Evolutionary conservation across 2,113 vertebrate species (phyloP).

Genomic region (Oostethus manadensis): DNA sequence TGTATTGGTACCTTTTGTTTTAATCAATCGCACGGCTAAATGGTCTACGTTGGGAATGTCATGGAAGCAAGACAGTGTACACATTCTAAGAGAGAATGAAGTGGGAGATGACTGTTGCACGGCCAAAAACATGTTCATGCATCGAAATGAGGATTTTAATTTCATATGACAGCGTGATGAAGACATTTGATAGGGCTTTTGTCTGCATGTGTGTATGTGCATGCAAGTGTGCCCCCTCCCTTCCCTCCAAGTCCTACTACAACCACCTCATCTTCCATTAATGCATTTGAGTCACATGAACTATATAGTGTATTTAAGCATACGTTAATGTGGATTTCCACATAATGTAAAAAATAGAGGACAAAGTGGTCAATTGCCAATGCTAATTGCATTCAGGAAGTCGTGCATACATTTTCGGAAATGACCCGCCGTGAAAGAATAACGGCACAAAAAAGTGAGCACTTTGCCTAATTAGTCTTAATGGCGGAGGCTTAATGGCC

Average conservation of each 20-base stretch:
- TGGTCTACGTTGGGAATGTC: neutral
- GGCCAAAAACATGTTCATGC: conserved; percentile 27
- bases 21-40: neutral
- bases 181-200: conserved; percentile 27
- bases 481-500: conserved; percentile 57
- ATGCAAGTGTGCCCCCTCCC: conserved; percentile 3
- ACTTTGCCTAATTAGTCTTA: conserved; percentile 55
- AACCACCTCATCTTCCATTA: conserved; percentile 6
- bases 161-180: conserved; percentile 38
- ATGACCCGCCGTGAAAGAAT: conserved; percentile 15
- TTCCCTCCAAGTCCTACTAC: neutral
- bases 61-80: conserved; percentile 11
- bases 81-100: conserved; percentile 7
- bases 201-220: conserved; percentile 12
- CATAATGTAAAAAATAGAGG: conserved; percentile 22
- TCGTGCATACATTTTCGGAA: conserved; percentile 26
- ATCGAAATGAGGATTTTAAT: conserved; percentile 59
- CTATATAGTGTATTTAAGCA: neutral
- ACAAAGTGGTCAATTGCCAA: conserved; percentile 20
- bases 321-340: neutral
- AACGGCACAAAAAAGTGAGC: conserved; percentile 38
- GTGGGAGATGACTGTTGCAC: neutral
- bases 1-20: no score
- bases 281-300: conserved; percentile 11
- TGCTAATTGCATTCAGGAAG: conserved; percentile 12